Conservation (phyloP, 2,113 vertebrate genomes). For the Pteruthius melanotis region DNA sequence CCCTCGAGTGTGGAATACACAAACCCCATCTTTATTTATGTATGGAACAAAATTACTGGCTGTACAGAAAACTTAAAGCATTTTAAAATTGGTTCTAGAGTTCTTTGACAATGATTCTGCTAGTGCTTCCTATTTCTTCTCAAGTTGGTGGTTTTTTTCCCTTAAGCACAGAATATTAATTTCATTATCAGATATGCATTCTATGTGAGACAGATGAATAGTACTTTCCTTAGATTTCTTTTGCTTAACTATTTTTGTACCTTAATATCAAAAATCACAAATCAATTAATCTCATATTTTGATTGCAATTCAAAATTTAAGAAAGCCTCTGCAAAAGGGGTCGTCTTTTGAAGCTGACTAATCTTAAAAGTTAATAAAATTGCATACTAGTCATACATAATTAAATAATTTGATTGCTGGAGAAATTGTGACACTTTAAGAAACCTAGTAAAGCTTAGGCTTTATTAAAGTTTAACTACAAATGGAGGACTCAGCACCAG, state of each 20-base stretch:
- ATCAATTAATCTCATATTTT: background rate
- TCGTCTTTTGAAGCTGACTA: background rate
- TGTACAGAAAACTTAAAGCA: background rate
- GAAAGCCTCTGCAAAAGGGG: background rate
- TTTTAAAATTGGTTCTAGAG: background rate
- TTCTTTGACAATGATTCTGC: background rate
- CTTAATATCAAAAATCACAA: background rate
- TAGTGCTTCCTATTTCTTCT: background rate
- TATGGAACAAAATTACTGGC: background rate
- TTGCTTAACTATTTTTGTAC: background rate
- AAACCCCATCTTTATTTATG: background rate
- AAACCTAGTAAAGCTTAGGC: background rate
- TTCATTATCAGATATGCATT: background rate
- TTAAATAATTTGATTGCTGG: background rate
- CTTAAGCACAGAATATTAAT: background rate
- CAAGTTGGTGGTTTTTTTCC: background rate
- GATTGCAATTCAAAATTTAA: background rate
- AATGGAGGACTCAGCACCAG: fast-evolving
- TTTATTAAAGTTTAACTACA: background rate
- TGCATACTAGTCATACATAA: background rate
- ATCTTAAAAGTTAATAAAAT: background rate
- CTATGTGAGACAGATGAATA: background rate
- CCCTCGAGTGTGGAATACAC: background rate
- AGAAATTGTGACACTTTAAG: background rate
- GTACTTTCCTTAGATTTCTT: background rate